These are phyloP conservation scores for Nasonovia ribisnigri DNA, from an alignment of 2,888 invertebrate genomes.

Conservation along the genomic window DNA sequence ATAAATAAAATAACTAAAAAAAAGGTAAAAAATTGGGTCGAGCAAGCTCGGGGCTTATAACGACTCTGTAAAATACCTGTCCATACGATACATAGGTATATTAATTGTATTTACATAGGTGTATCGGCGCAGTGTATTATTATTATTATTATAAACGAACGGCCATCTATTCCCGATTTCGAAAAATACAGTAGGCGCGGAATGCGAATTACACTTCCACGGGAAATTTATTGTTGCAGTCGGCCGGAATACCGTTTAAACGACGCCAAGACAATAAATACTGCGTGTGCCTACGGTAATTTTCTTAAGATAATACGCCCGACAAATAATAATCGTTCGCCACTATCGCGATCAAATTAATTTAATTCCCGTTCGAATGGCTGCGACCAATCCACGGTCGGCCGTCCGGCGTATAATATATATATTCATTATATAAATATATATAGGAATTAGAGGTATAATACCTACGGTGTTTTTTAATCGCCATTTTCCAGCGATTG, in stretches of 20 bases:
- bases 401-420: neutral
- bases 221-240: neutral
- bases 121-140: neutral
- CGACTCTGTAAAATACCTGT: neutral
- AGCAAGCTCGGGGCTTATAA: neutral
- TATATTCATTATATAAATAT: no score
- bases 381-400: neutral
- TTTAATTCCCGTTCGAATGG: slow-evolving; percentile 20
- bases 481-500: slow-evolving; percentile 22
- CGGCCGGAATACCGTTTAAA: neutral
- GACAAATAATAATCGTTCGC: slow-evolving; percentile 35
- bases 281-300: neutral
- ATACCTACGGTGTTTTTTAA: neutral
- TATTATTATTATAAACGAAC: neutral
- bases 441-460: no score
- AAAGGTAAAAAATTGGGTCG: neutral
- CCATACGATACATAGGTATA: no score
- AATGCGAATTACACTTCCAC: neutral
- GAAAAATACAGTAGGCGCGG: slow-evolving; percentile 7
- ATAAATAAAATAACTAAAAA: neutral
- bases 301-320: neutral
- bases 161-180: neutral
- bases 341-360: slow-evolving; percentile 41
- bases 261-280: slow-evolving; percentile 5
- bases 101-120: no score